Conservation (phyloP, 2,113 vertebrate species). For the Callospermophilus lateralis region DNA sequence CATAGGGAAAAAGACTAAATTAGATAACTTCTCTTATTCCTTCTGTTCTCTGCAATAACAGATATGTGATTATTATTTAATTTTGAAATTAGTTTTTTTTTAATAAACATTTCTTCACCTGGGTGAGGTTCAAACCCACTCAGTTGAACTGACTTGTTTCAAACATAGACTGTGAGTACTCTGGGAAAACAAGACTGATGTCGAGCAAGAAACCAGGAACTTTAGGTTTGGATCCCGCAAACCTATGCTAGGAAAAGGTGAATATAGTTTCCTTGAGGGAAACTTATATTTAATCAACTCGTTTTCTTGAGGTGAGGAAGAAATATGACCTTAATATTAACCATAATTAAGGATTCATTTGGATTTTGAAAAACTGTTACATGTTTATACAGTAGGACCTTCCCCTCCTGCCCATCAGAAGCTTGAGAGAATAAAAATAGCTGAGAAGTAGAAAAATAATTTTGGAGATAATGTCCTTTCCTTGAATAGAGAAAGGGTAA, state of each 20-base stretch:
- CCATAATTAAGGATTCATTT: neutral
- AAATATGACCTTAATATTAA: neutral
- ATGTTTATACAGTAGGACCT: neutral
- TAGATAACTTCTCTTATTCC: neutral
- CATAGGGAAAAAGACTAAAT: neutral
- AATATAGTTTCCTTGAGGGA: neutral
- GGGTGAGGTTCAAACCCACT: neutral
- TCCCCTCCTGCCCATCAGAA: neutral
- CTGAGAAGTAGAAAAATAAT: conserved; percentile 27
- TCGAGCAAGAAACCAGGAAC: neutral
- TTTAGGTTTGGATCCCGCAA: neutral
- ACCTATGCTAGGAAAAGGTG: neutral
- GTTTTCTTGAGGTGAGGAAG: neutral
- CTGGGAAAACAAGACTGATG: neutral
- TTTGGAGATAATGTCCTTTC: neutral
- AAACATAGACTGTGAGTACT: neutral
- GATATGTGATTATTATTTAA: neutral
- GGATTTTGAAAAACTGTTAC: neutral
- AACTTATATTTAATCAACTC: neutral
- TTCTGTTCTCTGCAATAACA: neutral
- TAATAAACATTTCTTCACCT: neutral
- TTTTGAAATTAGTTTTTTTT: conserved; percentile 10
- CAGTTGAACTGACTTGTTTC: neutral
- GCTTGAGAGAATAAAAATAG: neutral
- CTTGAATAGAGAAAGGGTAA: neutral